Percentiles rank a stretch among this genome's conserved stretches.
Evolutionary conservation across 2,888 invertebrate genomes (phyloP).

Genomic region (Ectemnius cavifrons): DNA sequence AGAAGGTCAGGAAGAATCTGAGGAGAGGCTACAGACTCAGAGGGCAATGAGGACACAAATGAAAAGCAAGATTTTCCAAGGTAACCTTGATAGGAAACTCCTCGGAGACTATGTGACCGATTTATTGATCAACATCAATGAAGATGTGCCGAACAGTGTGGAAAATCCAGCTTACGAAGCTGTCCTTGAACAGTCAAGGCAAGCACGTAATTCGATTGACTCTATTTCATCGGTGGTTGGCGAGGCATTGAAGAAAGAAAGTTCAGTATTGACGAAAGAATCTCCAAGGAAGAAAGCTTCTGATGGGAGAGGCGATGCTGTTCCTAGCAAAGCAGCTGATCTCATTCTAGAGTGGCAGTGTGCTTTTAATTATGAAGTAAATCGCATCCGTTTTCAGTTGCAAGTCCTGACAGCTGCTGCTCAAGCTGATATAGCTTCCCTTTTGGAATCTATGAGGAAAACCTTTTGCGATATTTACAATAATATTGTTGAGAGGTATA

Average conservation of each 20-base stretch:
- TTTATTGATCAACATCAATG: conserved; percentile 20
- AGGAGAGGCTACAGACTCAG: not conserved
- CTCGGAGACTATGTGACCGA: conserved; percentile 28
- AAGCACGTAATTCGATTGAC: conserved; percentile 46
- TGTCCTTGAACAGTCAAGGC: conserved; percentile 50
- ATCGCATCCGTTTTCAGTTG: conserved; percentile 79
- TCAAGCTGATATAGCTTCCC: conserved; percentile 78
- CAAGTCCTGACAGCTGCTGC: conserved; percentile 75
- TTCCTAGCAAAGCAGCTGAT: conserved; percentile 22
- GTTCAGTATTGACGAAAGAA: not conserved
- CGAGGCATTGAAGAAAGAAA: conserved; percentile 25
- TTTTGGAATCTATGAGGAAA: conserved; percentile 76
- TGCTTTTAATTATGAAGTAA: conserved; percentile 81
- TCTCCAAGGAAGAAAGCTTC: not conserved
- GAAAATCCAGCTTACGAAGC: conserved; percentile 37
- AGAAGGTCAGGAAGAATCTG: not conserved
- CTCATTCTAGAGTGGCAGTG: conserved; percentile 81
- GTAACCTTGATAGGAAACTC: not conserved
- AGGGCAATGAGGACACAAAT: not conserved
- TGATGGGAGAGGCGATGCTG: not conserved
- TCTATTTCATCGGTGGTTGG: not conserved
- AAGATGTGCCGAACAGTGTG: conserved; percentile 7
- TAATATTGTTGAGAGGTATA: conserved; percentile 78
- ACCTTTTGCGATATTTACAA: conserved; percentile 78
- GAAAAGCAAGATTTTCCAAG: not conserved